Conservation (phyloP, 2,888 invertebrate genomes). For the Pristionchus japonicus region DNA sequence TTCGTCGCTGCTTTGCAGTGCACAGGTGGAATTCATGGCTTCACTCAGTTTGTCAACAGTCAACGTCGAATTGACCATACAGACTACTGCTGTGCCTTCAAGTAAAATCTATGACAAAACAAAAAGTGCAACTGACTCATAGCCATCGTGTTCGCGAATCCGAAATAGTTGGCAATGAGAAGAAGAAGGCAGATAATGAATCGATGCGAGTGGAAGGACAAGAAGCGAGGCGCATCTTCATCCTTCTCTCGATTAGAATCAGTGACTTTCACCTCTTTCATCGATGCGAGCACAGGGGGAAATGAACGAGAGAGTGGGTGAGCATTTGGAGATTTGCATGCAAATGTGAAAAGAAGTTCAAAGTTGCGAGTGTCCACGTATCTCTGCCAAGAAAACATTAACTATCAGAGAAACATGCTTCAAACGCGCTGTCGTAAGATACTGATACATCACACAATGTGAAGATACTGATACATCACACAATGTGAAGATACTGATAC, state of each 20-base stretch:
- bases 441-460: too few relatives aligned
- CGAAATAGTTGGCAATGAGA: constrained; percentile 14
- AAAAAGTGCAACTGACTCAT: background rate
- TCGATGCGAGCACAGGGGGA: background rate
- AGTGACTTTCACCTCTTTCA: background rate
- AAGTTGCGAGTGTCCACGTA: background rate
- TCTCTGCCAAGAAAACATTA: background rate
- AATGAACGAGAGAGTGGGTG: background rate
- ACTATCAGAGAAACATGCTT: too few relatives aligned
- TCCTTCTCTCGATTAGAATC: background rate
- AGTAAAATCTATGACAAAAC: background rate
- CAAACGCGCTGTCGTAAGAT: too few relatives aligned
- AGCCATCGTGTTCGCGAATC: background rate
- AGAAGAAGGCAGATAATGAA: background rate
- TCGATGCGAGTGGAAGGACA: background rate
- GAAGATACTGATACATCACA: too few relatives aligned
- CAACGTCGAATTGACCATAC: constrained; percentile 22
- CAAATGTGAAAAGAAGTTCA: background rate
- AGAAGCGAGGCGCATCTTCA: background rate
- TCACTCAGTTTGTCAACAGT: background rate
- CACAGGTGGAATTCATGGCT: background rate
- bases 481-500: too few relatives aligned
- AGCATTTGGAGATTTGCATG: background rate
- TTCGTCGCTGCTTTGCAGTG: background rate
- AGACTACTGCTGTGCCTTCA: constrained; percentile 6